Percentiles rank a stretch among this genome's conserved stretches.
These are phyloP conservation scores for Mythimna ferrago DNA, from an alignment of 2,888 invertebrate genomes.

Conservation along the genomic window DNA sequence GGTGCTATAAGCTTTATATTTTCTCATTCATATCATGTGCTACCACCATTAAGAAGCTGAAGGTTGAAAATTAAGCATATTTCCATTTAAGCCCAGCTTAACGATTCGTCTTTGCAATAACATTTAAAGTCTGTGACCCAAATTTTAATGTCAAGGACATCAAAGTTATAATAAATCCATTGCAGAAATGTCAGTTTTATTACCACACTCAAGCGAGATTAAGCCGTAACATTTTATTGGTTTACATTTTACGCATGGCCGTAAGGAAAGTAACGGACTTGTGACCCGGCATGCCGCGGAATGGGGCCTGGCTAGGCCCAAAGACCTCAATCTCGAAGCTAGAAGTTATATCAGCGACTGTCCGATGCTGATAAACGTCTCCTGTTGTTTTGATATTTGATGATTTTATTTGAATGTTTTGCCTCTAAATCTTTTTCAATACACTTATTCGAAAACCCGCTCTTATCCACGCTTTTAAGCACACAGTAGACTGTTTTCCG, in stretches of 20 bases:
- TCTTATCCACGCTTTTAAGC: no score
- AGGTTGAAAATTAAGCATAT: conserved; percentile 1
- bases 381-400: no score
- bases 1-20: background rate
- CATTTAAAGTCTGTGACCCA: conserved; percentile 52
- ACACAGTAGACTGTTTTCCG: no score
- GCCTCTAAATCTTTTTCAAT: no score
- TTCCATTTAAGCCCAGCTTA: conserved; percentile 18
- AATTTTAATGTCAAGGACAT: conserved; percentile 72
- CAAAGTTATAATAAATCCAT: conserved; percentile 79
- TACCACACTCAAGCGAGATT: conserved; percentile 79
- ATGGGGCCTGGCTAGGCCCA: no score
- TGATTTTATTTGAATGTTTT: no score
- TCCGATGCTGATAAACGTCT: no score
- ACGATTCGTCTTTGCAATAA: conserved; percentile 44
- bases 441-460: no score
- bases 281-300: background rate
- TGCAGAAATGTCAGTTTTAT: conserved; percentile 80
- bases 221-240: conserved; percentile 80
- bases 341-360: no score
- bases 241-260: conserved; percentile 76
- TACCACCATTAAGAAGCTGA: conserved; percentile 2
- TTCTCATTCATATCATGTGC: background rate
- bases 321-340: no score
- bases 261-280: conserved; percentile 30